Conservation (phyloP, 2,888 invertebrate genomes). For the Nymphalis c-album region DNA sequence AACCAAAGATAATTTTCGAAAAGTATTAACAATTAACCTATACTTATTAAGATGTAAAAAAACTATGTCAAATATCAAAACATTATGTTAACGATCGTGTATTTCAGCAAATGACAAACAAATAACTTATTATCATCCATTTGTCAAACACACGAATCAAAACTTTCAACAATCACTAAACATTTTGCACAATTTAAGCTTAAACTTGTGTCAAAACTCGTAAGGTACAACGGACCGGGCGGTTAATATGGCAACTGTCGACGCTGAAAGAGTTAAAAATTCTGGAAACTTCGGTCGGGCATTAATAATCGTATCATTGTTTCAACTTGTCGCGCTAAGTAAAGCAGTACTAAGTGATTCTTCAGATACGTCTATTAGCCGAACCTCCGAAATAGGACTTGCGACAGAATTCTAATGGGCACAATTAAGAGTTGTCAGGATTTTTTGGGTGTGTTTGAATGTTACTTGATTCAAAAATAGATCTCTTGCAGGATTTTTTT, state of each 20-base stretch:
- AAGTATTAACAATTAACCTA: not conserved
- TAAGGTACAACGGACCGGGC: constrained; percentile 10
- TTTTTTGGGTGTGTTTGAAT: constrained; percentile 1
- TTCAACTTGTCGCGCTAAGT: constrained; percentile 25
- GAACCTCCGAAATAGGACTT: constrained; percentile 17
- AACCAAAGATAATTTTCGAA: not conserved
- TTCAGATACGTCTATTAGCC: constrained; percentile 27
- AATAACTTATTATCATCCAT: no score
- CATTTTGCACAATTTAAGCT: not conserved
- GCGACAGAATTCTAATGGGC: constrained; percentile 10
- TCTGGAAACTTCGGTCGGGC: constrained; percentile 28
- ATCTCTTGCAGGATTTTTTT: not conserved
- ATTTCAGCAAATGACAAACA: no score
- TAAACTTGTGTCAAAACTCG: not conserved
- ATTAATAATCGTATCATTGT: constrained; percentile 26
- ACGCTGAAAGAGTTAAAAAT: constrained; percentile 48
- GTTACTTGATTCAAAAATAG: constrained; percentile 1
- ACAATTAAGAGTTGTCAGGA: not conserved
- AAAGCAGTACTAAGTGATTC: constrained; percentile 27
- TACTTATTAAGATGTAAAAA: no score
- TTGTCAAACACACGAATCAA: not conserved
- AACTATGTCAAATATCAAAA: no score
- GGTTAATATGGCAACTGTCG: constrained; percentile 50
- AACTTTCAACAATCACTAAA: not conserved
- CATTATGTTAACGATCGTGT: not conserved